A percentile compares a stretch with the other conserved stretches of the same genome.
phyloP scores from a whole-genome alignment of 2,797 vertebrate species.

The Microhierax caerulescens region DNA sequence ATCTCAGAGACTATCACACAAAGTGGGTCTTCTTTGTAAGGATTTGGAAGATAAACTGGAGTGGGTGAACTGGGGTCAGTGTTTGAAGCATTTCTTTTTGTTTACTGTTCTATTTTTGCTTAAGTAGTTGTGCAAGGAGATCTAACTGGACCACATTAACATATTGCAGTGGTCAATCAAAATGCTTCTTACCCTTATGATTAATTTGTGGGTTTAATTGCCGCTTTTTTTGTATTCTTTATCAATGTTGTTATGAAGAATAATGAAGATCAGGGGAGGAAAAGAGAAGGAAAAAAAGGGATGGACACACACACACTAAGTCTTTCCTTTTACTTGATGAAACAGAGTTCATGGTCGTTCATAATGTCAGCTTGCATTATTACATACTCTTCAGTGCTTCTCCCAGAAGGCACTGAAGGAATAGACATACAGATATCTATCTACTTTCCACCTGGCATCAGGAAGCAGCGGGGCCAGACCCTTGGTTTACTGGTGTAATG shows the following conservation, averaged over 20 bases:
- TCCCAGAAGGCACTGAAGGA: not conserved
- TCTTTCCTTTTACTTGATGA: not conserved
- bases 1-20: not conserved
- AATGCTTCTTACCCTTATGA: not conserved
- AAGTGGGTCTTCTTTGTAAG: not conserved
- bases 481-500: not conserved
- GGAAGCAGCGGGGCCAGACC: not conserved
- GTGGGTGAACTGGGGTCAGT: not conserved
- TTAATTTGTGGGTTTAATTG: not conserved
- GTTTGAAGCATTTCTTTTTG: not conserved
- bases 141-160: not conserved
- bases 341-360: not conserved
- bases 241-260: not conserved
- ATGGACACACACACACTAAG: too few relatives aligned
- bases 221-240: not conserved
- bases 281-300: accelerated
- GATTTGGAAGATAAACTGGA: not conserved
- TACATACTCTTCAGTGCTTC: not conserved
- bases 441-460: not conserved
- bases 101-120: not conserved
- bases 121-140: not conserved
- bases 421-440: not conserved
- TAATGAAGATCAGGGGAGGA: not conserved
- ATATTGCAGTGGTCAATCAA: not conserved
- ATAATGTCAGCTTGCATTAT: not conserved